A percentile compares a stretch with the other conserved stretches of the same genome.
Conservation (phyloP, 2,888 invertebrate species). For the Nomada lathburiana region DNA sequence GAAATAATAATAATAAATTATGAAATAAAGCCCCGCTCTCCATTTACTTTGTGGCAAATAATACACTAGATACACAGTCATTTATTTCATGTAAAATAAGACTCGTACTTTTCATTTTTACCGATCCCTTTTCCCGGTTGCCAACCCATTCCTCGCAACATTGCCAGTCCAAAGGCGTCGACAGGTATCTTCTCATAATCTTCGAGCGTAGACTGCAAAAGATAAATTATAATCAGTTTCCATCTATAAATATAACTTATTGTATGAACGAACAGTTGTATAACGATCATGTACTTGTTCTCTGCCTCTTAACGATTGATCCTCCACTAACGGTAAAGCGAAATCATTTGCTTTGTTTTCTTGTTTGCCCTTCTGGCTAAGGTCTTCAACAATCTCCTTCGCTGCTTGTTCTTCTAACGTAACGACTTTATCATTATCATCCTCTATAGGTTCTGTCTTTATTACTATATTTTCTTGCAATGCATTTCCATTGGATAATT, state of each 20-base stretch:
- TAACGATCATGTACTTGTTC: constrained; percentile 85
- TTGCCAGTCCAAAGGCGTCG: constrained; percentile 94
- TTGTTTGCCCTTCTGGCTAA: constrained; percentile 82
- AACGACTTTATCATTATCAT: constrained; percentile 43
- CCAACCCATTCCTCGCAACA: constrained; percentile 98
- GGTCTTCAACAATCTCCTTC: constrained; percentile 89
- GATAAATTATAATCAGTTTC: constrained; percentile 20
- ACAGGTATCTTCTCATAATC: constrained; percentile 91
- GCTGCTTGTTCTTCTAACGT: constrained; percentile 90
- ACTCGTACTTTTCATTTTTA: constrained; percentile 85
- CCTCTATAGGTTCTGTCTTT: constrained; percentile 70
- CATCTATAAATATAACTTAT: background rate
- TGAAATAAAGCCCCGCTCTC: background rate
- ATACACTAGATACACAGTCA: constrained; percentile 10
- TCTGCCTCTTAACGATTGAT: constrained; percentile 87
- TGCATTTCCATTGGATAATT: constrained; percentile 58
- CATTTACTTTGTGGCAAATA: background rate
- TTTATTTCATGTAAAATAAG: constrained; percentile 31
- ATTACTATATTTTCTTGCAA: constrained; percentile 22
- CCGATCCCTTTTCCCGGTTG: constrained; percentile 88
- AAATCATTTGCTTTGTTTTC: constrained; percentile 82
- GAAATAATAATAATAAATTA: constrained; percentile 12
- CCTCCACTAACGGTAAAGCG: constrained; percentile 87
- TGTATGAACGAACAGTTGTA: background rate
- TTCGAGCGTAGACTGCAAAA: constrained; percentile 87